A percentile compares a stretch with the other conserved stretches of the same genome.
phyloP scores from a whole-genome alignment of 2,888 invertebrate species.

The Miltochrista miniata region DNA sequence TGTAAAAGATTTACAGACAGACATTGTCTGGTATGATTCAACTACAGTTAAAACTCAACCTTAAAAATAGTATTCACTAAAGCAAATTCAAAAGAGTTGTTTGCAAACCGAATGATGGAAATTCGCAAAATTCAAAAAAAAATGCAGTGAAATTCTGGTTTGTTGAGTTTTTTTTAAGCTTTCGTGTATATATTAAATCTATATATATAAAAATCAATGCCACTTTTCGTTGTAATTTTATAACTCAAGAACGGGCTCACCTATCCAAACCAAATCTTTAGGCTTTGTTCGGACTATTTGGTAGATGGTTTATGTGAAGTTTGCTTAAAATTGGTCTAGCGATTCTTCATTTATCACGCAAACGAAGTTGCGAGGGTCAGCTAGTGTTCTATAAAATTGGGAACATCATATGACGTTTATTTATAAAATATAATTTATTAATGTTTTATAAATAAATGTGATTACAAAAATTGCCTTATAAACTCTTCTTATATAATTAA shows the following conservation, averaged over 20 bases:
- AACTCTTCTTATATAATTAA: slow-evolving; percentile 42
- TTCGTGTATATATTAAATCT: slow-evolving; percentile 1
- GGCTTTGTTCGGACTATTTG: no score
- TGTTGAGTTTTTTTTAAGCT: background rate
- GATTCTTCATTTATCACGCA: no score
- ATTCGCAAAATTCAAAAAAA: background rate
- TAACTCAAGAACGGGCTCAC: no score
- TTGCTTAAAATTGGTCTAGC: no score
- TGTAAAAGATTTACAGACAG: background rate
- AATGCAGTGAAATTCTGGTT: background rate
- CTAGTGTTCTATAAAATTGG: slow-evolving; percentile 5
- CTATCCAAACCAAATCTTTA: no score
- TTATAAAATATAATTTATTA: slow-evolving; percentile 25
- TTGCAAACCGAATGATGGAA: background rate
- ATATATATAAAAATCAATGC: no score
- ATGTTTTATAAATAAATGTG: slow-evolving; percentile 36
- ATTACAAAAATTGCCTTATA: slow-evolving; percentile 58
- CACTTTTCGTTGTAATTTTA: no score
- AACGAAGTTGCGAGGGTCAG: no score
- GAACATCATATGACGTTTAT: slow-evolving; percentile 17
- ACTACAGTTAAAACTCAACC: slow-evolving; percentile 6
- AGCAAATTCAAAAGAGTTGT: background rate
- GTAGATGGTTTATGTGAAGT: no score
- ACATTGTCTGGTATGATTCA: background rate
- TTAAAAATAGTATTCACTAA: slow-evolving; percentile 1